phyloP scores from a whole-genome alignment of 2,113 vertebrate genomes.

The Lontra canadensis region DNA sequence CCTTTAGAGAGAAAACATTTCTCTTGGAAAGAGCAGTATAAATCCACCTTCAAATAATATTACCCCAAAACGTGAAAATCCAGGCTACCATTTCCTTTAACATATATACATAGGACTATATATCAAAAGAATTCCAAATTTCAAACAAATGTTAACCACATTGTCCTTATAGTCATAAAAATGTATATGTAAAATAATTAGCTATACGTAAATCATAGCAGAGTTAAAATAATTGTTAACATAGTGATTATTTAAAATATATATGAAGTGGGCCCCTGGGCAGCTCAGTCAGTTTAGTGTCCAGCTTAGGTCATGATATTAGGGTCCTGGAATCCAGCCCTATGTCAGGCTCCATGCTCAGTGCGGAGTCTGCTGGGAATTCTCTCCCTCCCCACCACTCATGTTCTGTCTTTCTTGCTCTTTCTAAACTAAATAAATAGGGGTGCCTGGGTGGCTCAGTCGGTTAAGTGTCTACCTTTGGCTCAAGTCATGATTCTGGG shows the following conservation, averaged over 20 bases:
- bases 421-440: background rate
- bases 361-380: background rate
- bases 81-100: background rate
- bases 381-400: background rate
- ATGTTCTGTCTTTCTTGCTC: background rate
- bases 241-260: constrained; percentile 24
- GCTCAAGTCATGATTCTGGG: background rate
- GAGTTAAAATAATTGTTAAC: constrained; percentile 20
- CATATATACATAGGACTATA: background rate
- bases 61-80: background rate
- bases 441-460: background rate
- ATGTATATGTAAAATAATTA: background rate
- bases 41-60: constrained; percentile 26
- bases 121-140: background rate
- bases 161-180: background rate
- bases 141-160: background rate
- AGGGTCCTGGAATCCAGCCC: no score
- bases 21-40: constrained; percentile 18
- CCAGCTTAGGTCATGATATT: background rate
- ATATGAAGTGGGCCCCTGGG: background rate
- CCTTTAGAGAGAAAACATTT: constrained; percentile 34
- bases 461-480: background rate
- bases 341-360: background rate
- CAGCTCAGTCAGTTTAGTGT: background rate
- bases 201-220: background rate